phyloP scores from a whole-genome alignment of 2,888 invertebrate species.

The Epiblema foenella region DNA sequence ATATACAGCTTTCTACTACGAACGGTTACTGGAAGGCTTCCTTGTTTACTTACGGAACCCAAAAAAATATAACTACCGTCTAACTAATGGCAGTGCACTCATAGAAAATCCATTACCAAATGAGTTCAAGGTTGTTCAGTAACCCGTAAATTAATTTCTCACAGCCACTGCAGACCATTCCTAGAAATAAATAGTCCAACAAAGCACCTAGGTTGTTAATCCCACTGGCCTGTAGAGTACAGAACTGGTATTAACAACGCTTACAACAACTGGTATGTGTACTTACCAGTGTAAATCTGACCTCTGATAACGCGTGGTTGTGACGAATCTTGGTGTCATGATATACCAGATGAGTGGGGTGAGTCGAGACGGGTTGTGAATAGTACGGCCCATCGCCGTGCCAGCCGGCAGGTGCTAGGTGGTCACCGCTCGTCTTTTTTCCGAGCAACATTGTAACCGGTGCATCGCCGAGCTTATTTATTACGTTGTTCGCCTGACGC shows the following conservation, averaged over 20 bases:
- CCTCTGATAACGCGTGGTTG: background rate
- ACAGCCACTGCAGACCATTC: slow-evolving; percentile 9
- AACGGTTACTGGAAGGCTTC: too few relatives aligned
- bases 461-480: slow-evolving; percentile 62
- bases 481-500: slow-evolving; percentile 53
- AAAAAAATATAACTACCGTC: too few relatives aligned
- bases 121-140: background rate
- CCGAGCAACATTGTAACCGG: slow-evolving; percentile 42
- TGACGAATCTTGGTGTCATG: background rate
- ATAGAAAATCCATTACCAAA: background rate
- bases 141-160: slow-evolving; percentile 16
- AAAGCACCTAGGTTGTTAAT: slow-evolving; percentile 30
- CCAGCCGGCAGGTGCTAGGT: slow-evolving; percentile 40
- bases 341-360: background rate
- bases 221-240: slow-evolving; percentile 16
- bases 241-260: background rate
- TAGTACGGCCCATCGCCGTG: background rate
- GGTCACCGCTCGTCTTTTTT: slow-evolving; percentile 37
- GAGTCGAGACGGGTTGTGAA: background rate
- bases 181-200: slow-evolving; percentile 27
- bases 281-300: background rate
- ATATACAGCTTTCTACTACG: too few relatives aligned
- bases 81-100: background rate
- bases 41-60: too few relatives aligned
- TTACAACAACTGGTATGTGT: background rate